Evolutionary conservation across 2,113 vertebrate species (phyloP), one percentile per base, ranked within the genome.

Genomic region (Sigmodon hispidus): DNA sequence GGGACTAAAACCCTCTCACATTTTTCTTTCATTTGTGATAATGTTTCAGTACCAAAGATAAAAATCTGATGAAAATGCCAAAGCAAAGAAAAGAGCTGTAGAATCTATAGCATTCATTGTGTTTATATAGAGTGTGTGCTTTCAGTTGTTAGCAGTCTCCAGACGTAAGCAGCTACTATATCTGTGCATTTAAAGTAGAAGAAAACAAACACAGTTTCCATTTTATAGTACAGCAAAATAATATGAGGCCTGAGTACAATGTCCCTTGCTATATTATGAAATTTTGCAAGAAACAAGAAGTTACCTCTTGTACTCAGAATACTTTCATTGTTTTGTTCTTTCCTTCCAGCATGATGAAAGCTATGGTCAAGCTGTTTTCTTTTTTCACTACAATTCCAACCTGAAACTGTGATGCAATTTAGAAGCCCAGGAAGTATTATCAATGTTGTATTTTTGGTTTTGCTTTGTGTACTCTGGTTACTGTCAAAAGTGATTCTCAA

Each of bases 21-120:
- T 95, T 96, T 94, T 52, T 48, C 48, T 91, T 95, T 94, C 81
- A 92, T 93, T 95, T 96, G 70, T 96, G 94, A 85, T 96, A 95
- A 94, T 73, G 72, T 94, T 96, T 97, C 90, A 87, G 79, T 94
- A 94, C 94, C 94, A 97, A 96, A 94, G 90, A 96, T 90, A 96
- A 97, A 97, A 96, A 97, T 95, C 57, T 73, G 93, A 96, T 90
- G 80, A 89, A 97, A 96, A 97, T 94, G 91, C 65, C 80, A 94
- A 90, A 95, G 95, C 80, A 94, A 90, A 95, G 95, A 93, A 96
- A 93, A 96, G 89, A 83, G 81, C 79, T 89, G 70, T 93, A 86
- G 77, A 92, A 93, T 93, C 94, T 93, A 93, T 52, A 95, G 91
- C 59, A 57, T 96, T 97, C 80, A 61, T 87, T 95, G 94, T 96